Base-by-base conservation (phyloP, 2,113 vertebrate genomes). In the Zosterops pallidus region DNA sequence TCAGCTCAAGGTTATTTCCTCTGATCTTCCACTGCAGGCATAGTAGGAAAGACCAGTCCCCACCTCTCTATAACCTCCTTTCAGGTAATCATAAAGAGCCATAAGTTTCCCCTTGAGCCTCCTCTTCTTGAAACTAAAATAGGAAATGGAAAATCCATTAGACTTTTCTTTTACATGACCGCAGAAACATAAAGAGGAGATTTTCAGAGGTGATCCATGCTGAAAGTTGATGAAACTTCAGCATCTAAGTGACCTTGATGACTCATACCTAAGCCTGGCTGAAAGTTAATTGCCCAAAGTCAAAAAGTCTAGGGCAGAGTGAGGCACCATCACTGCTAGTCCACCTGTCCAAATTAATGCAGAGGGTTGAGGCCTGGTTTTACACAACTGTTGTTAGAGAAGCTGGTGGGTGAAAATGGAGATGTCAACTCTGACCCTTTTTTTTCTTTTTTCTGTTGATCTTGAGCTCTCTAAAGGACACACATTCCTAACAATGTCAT, bases 371-470 rank as follows among this genome's bases (percentile, higher is more conserved):
- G 33, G 21, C 6, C 23, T 82, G 8, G 1, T 65, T 78, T 87
- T 71, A 60, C 28, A 4, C 3, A 8, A 6, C 4, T 74, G 18
- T 8, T 80, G 6, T 5, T 65, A 12, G 14, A 76, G 25, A 68
- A 62, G 9, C 12, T 57, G 37, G 46, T 24, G 35, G 16, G 55
- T 83, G 11, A 83, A 28, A 87, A 63, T 18, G 13, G 22, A 65
- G 14, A 18, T 20, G 6, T 6, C 3, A 2, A 15, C 9, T 56
- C 28, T 75, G 24, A 60, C 11, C 4, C 2, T 1, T 23, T 25
- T 46, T 49, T 63, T 47, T 22, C 13, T 82, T 23, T 79, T 83
- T 29, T 11, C 3, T 75, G 9, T 63, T 82, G 17, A 44, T 60
- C 12, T 82, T 69, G 25, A 67, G 9, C 16, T 79, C 22, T 76